Evolutionary conservation across 2,797 vertebrate species (phyloP), one percentile per base, ranked within the genome.

Genomic region (Morus bassanus): DNA sequence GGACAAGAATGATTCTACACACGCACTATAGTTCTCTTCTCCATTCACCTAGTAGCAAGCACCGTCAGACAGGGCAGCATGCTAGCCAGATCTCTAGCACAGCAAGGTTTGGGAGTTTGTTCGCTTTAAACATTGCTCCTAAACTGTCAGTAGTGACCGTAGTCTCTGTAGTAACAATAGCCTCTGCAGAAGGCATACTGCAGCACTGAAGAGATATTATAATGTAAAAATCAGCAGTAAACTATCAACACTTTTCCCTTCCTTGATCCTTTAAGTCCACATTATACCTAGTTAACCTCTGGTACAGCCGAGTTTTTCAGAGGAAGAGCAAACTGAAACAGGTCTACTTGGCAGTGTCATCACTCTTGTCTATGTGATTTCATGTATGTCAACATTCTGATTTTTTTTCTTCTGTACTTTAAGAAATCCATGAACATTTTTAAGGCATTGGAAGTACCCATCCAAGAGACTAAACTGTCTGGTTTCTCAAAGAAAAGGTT

Each of bases 1-100:
- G 23, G 10, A 84, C 11, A 3, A 75, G 4, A 13, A 51, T 39
- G 39, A 41, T 18, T 53, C 22, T 7, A 48, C 31, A 51, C 27
- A n/a, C 1, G 0, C 1, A 6, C 69, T 22, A 6, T 3, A 43
- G 18, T 4, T 46, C 15, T 37, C 46, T 56, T 45, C 45, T 46
- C 23, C 39, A 15, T n/a, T 72, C 37, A 41, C 18, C 24, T 46
- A 43, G 16, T 1, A 82, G 10, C 70, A 76, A n/a, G 59, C 35
- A 43, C 48, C 3, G 1, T 9, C 30, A 73, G 8, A 57, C 59
- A 85, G n/a, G 35, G 79, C 50, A 60, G 8, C 28, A 28, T 0
- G 3, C 60, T 45, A 53, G 35, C 7, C 54, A 89, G 45, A 54
- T 9, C 45, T 57, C 31, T 6, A 70, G 16, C 16, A 74, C 0